These are phyloP conservation scores for Drosophila melanosoma DNA, from an alignment of 2,888 invertebrate species.

Conservation along the genomic window DNA sequence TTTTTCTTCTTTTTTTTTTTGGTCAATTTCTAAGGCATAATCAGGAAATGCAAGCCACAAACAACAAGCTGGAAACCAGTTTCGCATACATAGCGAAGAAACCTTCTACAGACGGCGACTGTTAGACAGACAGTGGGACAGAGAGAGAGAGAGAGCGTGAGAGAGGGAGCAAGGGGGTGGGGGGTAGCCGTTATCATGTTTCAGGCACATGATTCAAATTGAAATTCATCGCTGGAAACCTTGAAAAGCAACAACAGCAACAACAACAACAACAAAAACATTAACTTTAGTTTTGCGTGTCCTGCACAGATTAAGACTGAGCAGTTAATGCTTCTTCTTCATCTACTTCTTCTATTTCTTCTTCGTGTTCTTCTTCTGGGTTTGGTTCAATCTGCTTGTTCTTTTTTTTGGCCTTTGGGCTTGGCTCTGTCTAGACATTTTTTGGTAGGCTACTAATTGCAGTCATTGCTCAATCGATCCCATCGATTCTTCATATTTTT, in stretches of 20 bases:
- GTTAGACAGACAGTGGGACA: slow-evolving; percentile 3
- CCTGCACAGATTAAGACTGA: slow-evolving; percentile 70
- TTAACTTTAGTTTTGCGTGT: slow-evolving; percentile 66
- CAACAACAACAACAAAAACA: slow-evolving; percentile 1
- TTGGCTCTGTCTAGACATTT: slow-evolving; percentile 70
- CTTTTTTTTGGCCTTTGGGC: slow-evolving; percentile 33
- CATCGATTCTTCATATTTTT: slow-evolving; percentile 40
- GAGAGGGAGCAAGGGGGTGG: slow-evolving; percentile 4
- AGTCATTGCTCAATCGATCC: slow-evolving; percentile 73
- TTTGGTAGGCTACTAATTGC: slow-evolving; percentile 71
- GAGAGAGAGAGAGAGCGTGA: not conserved
- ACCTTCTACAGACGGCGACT: slow-evolving; percentile 28
- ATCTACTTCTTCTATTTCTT: not conserved
- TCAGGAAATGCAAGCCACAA: slow-evolving; percentile 75
- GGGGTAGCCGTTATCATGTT: slow-evolving; percentile 68
- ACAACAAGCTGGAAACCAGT: slow-evolving; percentile 56
- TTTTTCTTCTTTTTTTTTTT: slow-evolving; percentile 21
- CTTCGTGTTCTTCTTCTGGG: not conserved
- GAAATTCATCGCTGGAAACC: slow-evolving; percentile 57
- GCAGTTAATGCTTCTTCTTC: slow-evolving; percentile 14
- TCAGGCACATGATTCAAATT: slow-evolving; percentile 78
- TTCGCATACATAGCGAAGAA: slow-evolving; percentile 33
- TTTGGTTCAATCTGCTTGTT: slow-evolving; percentile 1
- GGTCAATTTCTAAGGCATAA: slow-evolving; percentile 75
- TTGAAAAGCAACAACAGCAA: slow-evolving; percentile 27